Evolutionary conservation across 2,113 vertebrate species (phyloP), one percentile per base, ranked within the genome.

Genomic region (Plectropomus leopardus): DNA sequence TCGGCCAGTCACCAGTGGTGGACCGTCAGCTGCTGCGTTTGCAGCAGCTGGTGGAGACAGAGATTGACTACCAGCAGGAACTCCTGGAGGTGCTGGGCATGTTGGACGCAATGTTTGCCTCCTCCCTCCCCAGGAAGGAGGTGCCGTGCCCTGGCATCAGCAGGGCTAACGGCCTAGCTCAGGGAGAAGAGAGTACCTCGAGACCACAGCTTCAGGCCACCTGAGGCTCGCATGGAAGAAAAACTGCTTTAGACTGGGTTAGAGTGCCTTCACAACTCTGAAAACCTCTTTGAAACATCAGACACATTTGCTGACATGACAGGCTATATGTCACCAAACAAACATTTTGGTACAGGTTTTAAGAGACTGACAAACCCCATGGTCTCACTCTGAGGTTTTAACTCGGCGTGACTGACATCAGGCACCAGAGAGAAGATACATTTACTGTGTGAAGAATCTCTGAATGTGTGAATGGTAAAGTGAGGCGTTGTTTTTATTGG

Each of bases 101-200:
- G 96, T 95, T 99, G 95, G 98, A 99, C 94, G 96, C 96, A 2
- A 92, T 99, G 40, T 99, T 99, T 80, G 97, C 98, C 76, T 96
- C 96, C n/a, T 94, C 96, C 75, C 93, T 95, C 13, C 92, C 94
- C 17, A 97, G 94, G 83, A 96, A 69, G 85, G 89, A 94, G 76
- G 88, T 90, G 0, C 61, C 68, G 0, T 90, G 77, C 60, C 68
- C 83, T 15, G 16, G 34, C 79, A 34, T 83, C 79, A 61, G 72
- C 60, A 66, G 83, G 53, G 68, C 89, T n/a, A 92, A 92, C 24
- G 79, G 89, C 19, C 57, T 92, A 75, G 17, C 67, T 63, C 69
- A 78, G 67, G 83, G 66, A 28, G 84, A 85, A 54, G 48, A 51
- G 13, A 70, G 73, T 42, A 57, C 48, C 17, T 74, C 66, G 15